phyloP scores from a whole-genome alignment of 2,113 vertebrate genomes.

The Syrmaticus mikado region DNA sequence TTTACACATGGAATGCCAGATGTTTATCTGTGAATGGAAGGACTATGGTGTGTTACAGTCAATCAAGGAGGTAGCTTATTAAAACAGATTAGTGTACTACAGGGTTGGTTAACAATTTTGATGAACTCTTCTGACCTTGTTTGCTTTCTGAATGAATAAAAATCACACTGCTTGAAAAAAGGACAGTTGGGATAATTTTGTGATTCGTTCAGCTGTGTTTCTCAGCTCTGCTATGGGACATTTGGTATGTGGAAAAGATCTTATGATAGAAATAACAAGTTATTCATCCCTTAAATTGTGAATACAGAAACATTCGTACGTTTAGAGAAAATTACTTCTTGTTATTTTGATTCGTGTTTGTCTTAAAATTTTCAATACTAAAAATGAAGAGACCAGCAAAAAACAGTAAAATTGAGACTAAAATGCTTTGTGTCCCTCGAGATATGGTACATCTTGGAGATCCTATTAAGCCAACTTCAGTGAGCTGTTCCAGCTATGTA shows the following conservation, averaged over 20 bases:
- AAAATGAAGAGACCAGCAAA: neutral
- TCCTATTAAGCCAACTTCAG: neutral
- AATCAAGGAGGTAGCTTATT: neutral
- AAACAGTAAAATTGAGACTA: neutral
- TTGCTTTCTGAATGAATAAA: constrained; percentile 41
- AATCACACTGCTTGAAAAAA: neutral
- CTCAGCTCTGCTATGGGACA: neutral
- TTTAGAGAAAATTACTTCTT: neutral
- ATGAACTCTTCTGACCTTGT: constrained; percentile 41
- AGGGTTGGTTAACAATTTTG: constrained; percentile 18
- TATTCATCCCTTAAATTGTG: constrained; percentile 1
- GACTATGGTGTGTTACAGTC: constrained; percentile 4
- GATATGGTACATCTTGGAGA: neutral
- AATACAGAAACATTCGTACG: neutral
- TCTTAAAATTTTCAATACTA: neutral
- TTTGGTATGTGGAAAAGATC: neutral
- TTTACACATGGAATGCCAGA: constrained; percentile 14
- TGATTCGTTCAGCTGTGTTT: constrained; percentile 10
- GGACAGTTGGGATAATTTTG: neutral
- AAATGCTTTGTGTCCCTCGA: neutral
- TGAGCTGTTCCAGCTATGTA: neutral
- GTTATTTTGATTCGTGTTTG: neutral
- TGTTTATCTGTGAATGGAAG: constrained; percentile 35
- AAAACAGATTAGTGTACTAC: constrained; percentile 1
- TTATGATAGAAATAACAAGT: neutral